Evolutionary conservation across 1,140 invertebrate species (phyloP).

Genomic region (Idris sp.): DNA sequence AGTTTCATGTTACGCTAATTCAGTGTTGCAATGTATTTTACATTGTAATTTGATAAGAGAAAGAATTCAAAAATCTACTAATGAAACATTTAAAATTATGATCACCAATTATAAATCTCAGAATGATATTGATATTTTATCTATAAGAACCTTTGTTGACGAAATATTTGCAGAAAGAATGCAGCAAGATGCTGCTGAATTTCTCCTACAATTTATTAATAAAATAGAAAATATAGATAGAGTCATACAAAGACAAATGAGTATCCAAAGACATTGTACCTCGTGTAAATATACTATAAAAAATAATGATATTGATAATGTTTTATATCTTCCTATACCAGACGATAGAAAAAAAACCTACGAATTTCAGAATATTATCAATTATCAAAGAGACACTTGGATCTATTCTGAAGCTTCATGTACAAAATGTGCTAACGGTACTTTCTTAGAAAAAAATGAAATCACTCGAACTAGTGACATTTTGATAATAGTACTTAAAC

Average conservation of each 20-base stretch:
- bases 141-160: background rate
- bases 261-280: background rate
- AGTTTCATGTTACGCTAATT: conserved; percentile 11
- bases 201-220: background rate
- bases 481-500: background rate
- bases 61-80: background rate
- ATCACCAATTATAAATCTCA: background rate
- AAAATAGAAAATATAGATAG: background rate
- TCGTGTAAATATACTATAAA: background rate
- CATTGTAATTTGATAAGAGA: background rate
- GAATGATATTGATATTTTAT: background rate
- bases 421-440: background rate
- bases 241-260: background rate
- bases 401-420: background rate
- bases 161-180: background rate
- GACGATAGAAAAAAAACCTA: background rate
- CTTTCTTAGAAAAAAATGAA: background rate
- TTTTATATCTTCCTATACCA: background rate
- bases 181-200: conserved; percentile 7
- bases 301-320: background rate
- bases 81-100: background rate
- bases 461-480: conserved; percentile 1
- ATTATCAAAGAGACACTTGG: background rate
- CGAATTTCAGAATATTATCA: background rate
- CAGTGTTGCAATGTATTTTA: background rate